Conservation (phyloP, 2,797 vertebrate species). For the Melanotaenia maccullochi region DNA sequence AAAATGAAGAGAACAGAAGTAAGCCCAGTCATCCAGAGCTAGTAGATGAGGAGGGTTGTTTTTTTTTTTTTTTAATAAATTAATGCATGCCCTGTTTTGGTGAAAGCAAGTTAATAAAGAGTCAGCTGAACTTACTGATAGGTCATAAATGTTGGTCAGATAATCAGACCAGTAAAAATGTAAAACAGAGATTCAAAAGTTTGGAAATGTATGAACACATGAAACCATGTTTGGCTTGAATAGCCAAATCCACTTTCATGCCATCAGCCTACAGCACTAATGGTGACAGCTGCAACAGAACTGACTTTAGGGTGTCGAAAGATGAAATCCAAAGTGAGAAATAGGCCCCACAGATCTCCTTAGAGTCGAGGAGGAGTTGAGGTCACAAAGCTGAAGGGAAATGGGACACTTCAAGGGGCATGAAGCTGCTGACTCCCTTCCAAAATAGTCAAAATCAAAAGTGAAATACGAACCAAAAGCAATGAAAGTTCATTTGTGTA, state of each 20-base stretch:
- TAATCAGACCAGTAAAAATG: neutral
- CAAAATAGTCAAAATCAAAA: no score
- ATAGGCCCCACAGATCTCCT: neutral
- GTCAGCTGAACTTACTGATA: neutral
- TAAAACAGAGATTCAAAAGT: neutral
- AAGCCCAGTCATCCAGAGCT: neutral
- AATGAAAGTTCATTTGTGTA: no score
- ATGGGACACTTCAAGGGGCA: no score
- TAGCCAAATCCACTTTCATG: neutral
- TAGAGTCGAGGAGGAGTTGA: neutral
- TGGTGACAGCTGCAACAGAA: neutral
- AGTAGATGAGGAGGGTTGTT: neutral
- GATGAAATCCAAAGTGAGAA: neutral
- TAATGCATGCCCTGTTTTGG: neutral
- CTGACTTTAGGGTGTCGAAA: neutral
- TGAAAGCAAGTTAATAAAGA: neutral
- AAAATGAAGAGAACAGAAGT: slow-evolving; percentile 1
- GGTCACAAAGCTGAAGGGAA: neutral
- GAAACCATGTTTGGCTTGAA: neutral
- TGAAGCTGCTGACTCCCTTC: no score
- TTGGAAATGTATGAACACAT: neutral
- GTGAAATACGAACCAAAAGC: no score
- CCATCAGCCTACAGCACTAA: neutral
- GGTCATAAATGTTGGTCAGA: neutral
- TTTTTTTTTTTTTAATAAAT: neutral